Base-by-base conservation (phyloP, 2,888 invertebrate genomes). In the Campopleginae sp. region DNA sequence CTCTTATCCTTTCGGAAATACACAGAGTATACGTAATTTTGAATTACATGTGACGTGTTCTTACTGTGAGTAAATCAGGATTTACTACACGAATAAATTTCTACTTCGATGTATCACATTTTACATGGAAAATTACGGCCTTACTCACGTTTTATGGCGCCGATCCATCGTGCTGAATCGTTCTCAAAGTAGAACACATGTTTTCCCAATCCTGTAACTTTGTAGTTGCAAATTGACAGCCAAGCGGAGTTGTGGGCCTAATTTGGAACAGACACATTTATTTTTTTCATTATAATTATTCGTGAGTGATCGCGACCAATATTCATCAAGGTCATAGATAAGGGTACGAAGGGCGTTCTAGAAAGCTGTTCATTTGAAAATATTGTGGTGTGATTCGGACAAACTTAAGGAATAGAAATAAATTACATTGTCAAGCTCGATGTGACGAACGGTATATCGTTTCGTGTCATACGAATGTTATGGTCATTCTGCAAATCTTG, bases 101-200 rank as follows among this genome's bases (percentile, higher is more conserved):
- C 71, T 65, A 65, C 54, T 54, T 65, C 82, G 66, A 71, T 42
- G 33, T 77, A 77, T 77, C 77, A 77, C 82, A 71, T 82, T 77
- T 58, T 58, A 71, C 31, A 46, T 58, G 71, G 54, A 48, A 77
- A 19, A 77, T 42, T 38, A 51, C 14, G 19, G 63, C 72, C 44
- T 72, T 42, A 46, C 51, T 48, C 61, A 65, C 19, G 14, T 75
- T 51, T 80, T 61, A 68, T 58, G 38, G 61, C 42, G 51, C 63
- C 70, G 61, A 54, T 75, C 2, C 19, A 19, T 51, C n/a, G 19
- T 19, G 19, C 51, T 7, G 7, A 51, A 51, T 19, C 7, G n/a
- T 19, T 8, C 1, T 19, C 5, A 19, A 51, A 51, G 19, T 51
- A 19, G 1, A 19, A 19, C 19, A 8, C n/a, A 51, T 6, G 19